Evolutionary conservation across 1,140 invertebrate genomes (phyloP).

Genomic region (Linepithema humile): DNA sequence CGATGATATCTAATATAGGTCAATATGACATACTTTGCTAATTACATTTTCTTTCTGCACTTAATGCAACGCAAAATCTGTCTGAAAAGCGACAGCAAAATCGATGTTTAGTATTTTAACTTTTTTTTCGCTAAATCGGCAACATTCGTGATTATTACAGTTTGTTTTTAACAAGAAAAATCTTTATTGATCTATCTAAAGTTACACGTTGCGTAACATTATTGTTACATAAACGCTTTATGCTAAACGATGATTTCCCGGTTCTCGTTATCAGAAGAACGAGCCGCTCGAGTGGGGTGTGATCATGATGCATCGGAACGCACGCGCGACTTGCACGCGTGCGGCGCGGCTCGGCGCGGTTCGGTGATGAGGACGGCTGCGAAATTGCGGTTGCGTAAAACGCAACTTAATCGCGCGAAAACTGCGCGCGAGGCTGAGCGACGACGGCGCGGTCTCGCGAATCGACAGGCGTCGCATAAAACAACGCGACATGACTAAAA

Average conservation of each 20-base stretch:
- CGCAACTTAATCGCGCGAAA: constrained; percentile 42
- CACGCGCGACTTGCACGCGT: constrained; percentile 1
- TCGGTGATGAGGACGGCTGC: not conserved
- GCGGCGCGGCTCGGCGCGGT: not conserved
- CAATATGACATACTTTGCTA: not conserved
- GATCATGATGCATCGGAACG: constrained; percentile 3
- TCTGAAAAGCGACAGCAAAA: no score
- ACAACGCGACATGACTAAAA: constrained; percentile 74
- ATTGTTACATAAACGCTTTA: constrained; percentile 48
- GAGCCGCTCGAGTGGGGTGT: not conserved
- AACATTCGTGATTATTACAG: not conserved
- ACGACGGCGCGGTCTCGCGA: constrained; percentile 51
- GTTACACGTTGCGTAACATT: constrained; percentile 23
- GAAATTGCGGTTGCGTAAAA: constrained; percentile 49
- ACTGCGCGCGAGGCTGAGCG: not conserved
- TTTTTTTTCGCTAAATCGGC: not conserved
- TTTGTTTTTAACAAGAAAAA: constrained; percentile 9
- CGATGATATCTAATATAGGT: not conserved
- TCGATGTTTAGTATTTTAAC: not conserved
- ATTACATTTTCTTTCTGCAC: not conserved
- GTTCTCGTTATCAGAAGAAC: constrained; percentile 24
- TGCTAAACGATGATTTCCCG: constrained; percentile 35
- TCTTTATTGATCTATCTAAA: constrained; percentile 11
- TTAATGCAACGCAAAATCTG: not conserved
- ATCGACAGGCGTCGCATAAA: constrained; percentile 66